Evolutionary conservation across 1,140 invertebrate species (phyloP).

Genomic region (Heliconius congener): DNA sequence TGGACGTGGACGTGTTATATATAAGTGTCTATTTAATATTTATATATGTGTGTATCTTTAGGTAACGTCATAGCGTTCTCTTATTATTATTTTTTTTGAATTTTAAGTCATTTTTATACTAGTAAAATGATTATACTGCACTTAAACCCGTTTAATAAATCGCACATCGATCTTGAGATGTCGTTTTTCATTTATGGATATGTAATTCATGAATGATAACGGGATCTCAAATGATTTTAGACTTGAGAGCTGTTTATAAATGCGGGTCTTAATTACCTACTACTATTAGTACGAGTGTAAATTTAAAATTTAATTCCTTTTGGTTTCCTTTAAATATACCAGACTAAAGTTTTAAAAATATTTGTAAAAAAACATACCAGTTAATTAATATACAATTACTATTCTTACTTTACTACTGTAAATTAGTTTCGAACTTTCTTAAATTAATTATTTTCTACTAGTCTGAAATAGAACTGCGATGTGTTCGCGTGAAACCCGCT

Average conservation of each 20-base stretch:
- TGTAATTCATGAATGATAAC: too few relatives aligned
- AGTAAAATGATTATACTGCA: too few relatives aligned
- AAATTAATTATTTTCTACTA: constrained; percentile 29
- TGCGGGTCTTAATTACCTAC: too few relatives aligned
- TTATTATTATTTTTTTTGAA: too few relatives aligned
- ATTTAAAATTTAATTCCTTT: background rate
- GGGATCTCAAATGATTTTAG: too few relatives aligned
- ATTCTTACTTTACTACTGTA: background rate
- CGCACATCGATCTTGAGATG: too few relatives aligned
- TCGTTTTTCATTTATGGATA: too few relatives aligned
- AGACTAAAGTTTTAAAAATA: background rate
- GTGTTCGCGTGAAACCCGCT: constrained; percentile 15
- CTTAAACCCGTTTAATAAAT: too few relatives aligned
- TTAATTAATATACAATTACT: background rate
- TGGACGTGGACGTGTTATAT: constrained; percentile 23
- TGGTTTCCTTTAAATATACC: background rate
- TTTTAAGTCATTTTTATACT: too few relatives aligned
- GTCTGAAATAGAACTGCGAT: constrained; percentile 32
- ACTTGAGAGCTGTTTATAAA: too few relatives aligned
- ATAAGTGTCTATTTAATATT: background rate
- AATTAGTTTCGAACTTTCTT: constrained; percentile 6
- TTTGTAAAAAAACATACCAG: background rate
- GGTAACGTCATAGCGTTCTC: background rate
- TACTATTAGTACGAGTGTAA: too few relatives aligned
- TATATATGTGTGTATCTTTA: background rate